Base-by-base conservation (phyloP, 1,140 invertebrate species). In the Lasioglossum albipes region DNA sequence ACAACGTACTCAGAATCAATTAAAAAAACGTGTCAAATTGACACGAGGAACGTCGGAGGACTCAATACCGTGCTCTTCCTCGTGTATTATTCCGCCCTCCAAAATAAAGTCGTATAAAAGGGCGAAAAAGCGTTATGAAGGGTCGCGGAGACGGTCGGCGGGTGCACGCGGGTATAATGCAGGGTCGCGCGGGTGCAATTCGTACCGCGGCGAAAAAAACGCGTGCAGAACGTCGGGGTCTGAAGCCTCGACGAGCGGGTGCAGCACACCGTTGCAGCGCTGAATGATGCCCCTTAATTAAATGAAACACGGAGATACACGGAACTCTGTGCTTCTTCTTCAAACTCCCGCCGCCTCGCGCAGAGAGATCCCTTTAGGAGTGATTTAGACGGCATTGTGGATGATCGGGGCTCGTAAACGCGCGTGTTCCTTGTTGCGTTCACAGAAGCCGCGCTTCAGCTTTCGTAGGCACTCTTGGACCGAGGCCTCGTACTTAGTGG, bases 251-350 rank as follows among this genome's bases (percentile, higher is more conserved):
- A 49, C 45, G 45, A 49, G 45, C 18, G 49, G 7, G 31, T 16
- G 22, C 6, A 2, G 52, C 52, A 20, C 45, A 59, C 22, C 7
- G 42, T 5, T n/a, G 31, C 22, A 20, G 18, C 31, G 16, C 49
- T 79, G n/a, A 66, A 73, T 18, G 68, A 52, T 65, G 59, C 27
- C 36, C 9, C 22, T 49, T 72, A 73, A 74, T 73, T 79, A 79
- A 79, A 73, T n/a, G 31, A 66, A 54, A 66, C 65, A 73, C 42
- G 27, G 49, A 57, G 73, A 73, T 45, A 54, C 45, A 49, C 9
- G 13, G 13, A 13, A 49, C 10, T 12, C 45, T 10, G 45, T 49
- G 45, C 10, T 49, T 49, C 45, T 49, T 49, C 45, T 49, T 49
- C 45, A 49, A 49, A 49, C 10, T 12, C 45, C 45, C 13, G 45